Base-by-base conservation (phyloP, 2,888 invertebrate species). In the Melitaea athalia region DNA sequence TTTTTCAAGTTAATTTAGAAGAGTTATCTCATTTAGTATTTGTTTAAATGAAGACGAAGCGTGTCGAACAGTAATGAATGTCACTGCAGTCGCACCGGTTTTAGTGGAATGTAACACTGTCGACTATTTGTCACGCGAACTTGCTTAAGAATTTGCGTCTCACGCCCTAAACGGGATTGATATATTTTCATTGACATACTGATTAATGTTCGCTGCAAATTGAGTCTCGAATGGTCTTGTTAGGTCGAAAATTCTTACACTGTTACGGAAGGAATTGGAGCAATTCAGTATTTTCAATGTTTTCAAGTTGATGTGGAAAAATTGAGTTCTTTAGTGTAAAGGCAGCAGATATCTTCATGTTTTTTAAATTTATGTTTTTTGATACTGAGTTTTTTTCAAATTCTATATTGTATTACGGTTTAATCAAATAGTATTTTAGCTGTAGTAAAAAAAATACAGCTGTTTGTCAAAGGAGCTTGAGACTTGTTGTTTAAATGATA, bases 71-170 rank as follows among this genome's bases (percentile, higher is more conserved):
- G 76, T 75, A 74, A 76, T 78, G 75, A 76, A 76, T 74, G 73
- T 76, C 74, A 66, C 75, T 79, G 80, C 78, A 81, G 79, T 79
- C 69, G 69, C 80, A 78, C 77, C 80, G 80, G 82, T 83, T 87
- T 82, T 84, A 87, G 81, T 82, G 82, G 82, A 87, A 86, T 82
- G 84, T 85, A 82, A 81, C 83, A 80, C 78, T 76, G 78, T 73
- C 79, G 79, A 77, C 81, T 82, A 89, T 89, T 88, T 87, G 84
- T 88, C 85, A 85, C 59, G 59, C 71, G 49, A 71, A 71, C 68
- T 68, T 59, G 42, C 49, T 15, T 66, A 65, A 57, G 68, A 71
- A 68, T 71, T 71, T 52, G 68, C 65, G 64, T 15, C 59, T 50
- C 49, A 24, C 63, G 53, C 42, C 59, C 65, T 65, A 50, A 63